A percentile compares a stretch with the other conserved stretches of the same genome.
These are phyloP conservation scores for Tangachromis dhanisi DNA, from an alignment of 2,113 vertebrate genomes.

Conservation along the genomic window DNA sequence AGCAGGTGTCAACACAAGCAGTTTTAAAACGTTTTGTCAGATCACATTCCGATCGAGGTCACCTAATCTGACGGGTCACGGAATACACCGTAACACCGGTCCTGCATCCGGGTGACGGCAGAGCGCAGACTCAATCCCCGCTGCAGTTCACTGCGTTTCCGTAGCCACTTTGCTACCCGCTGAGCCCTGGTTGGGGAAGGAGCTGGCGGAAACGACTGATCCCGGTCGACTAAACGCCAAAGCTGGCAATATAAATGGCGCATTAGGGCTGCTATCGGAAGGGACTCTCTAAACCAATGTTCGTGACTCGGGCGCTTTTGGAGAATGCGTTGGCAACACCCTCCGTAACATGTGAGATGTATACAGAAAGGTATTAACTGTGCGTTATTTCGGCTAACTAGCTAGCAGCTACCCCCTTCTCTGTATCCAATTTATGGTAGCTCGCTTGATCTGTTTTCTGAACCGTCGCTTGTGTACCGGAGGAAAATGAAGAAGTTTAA, in stretches of 20 bases:
- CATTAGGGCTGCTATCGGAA: conserved; percentile 11
- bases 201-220: conserved; percentile 43
- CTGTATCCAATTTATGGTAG: conserved; percentile 40
- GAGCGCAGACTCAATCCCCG: conserved; percentile 64
- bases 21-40: neutral
- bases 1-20: neutral
- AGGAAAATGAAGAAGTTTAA: conserved; percentile 96
- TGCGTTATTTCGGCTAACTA: conserved; percentile 58
- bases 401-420: conserved; percentile 37
- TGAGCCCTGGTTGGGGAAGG: conserved; percentile 45
- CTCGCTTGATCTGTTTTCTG: conserved; percentile 19
- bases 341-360: conserved; percentile 65
- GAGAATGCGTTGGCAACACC: conserved; percentile 49
- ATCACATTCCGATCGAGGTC: neutral
- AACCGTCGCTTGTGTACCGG: conserved; percentile 31
- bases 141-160: conserved; percentile 68
- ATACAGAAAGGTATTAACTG: conserved; percentile 47
- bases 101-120: conserved; percentile 59
- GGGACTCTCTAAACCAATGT: neutral
- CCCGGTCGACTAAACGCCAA: conserved; percentile 32
- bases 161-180: conserved; percentile 58
- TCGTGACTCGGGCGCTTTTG: neutral
- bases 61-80: neutral
- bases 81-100: neutral
- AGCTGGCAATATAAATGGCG: conserved; percentile 41